Evolutionary conservation across 1,140 invertebrate species (phyloP).

Genomic region (Pteromalus puparum): DNA sequence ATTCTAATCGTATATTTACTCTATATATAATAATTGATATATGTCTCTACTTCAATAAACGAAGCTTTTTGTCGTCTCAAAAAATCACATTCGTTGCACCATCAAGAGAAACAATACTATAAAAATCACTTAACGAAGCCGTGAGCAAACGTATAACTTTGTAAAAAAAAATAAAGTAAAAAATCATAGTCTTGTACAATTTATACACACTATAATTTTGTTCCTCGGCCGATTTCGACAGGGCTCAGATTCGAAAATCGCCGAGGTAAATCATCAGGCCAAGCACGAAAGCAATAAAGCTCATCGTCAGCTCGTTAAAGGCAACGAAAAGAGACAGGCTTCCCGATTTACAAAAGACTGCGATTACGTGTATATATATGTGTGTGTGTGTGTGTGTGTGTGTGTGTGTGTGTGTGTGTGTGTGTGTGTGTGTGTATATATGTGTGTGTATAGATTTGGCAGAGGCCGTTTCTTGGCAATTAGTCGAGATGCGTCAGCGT

Average conservation of each 20-base stretch:
- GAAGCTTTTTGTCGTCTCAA: too few relatives aligned
- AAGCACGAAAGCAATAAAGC: background rate
- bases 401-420: too few relatives aligned
- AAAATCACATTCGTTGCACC: too few relatives aligned
- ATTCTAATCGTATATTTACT: background rate
- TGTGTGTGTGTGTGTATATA: too few relatives aligned
- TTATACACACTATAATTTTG: background rate
- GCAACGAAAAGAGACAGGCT: background rate
- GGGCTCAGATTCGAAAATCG: background rate
- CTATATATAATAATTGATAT: background rate
- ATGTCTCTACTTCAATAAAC: too few relatives aligned
- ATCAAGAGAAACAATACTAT: too few relatives aligned
- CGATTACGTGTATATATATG: background rate
- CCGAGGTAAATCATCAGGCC: background rate
- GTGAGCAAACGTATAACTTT: too few relatives aligned
- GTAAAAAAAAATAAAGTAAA: background rate
- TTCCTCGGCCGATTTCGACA: background rate
- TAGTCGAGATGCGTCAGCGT: background rate
- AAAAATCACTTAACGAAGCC: too few relatives aligned
- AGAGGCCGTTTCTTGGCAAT: background rate
- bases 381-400: too few relatives aligned
- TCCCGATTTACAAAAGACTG: background rate
- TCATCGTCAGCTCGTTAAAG: background rate
- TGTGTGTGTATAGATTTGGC: background rate
- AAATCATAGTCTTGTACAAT: background rate